phyloP scores from a whole-genome alignment of 2,888 invertebrate species.

The Tethea ocularis region DNA sequence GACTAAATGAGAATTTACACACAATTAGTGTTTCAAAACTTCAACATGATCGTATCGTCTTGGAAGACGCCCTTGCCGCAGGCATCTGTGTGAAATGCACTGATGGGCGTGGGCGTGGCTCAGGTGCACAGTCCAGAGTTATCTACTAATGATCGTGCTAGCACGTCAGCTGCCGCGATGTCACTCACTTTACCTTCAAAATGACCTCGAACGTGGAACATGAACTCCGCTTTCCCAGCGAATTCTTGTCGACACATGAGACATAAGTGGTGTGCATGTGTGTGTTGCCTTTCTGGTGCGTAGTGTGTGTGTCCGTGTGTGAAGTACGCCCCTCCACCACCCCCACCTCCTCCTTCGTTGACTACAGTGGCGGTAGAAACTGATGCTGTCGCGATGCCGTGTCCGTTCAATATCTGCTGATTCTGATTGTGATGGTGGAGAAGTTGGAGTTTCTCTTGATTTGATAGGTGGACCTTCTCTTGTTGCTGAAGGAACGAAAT shows the following conservation, averaged over 20 bases:
- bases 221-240: conserved; percentile 86
- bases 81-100: conserved; percentile 68
- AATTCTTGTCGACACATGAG: conserved; percentile 87
- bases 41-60: conserved; percentile 77
- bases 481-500: conserved; percentile 59
- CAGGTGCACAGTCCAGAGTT: conserved; percentile 83
- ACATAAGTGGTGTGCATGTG: conserved; percentile 83
- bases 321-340: conserved; percentile 68
- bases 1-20: not conserved
- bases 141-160: conserved; percentile 79
- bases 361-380: conserved; percentile 76
- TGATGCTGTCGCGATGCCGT: conserved; percentile 72
- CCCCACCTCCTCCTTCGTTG: conserved; percentile 62
- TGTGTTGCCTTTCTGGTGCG: conserved; percentile 73
- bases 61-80: conserved; percentile 71
- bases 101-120: conserved; percentile 72
- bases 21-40: conserved; percentile 55
- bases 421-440: conserved; percentile 79
- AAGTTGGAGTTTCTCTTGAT: conserved; percentile 76
- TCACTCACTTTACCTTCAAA: conserved; percentile 84
- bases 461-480: conserved; percentile 77
- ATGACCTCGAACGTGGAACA: conserved; percentile 87
- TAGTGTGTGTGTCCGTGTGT: conserved; percentile 78
- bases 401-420: conserved; percentile 77
- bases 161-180: conserved; percentile 78